Percentiles rank a stretch among this genome's conserved stretches.
phyloP scores from a whole-genome alignment of 2,113 vertebrate genomes.

The Epinephelus cyanopodus region DNA sequence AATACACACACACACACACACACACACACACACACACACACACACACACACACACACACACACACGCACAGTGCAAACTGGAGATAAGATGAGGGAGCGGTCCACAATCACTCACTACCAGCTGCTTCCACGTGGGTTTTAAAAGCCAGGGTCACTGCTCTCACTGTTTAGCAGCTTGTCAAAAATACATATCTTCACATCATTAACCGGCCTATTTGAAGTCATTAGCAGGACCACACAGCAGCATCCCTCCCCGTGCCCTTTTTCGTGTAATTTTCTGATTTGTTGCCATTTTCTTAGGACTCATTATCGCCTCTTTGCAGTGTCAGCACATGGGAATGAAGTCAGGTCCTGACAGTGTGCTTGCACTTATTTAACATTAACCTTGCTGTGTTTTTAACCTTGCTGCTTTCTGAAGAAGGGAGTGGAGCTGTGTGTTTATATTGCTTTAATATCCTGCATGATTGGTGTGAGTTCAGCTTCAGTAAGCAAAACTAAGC shows the following conservation, averaged over 20 bases:
- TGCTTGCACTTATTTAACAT: constrained; percentile 11
- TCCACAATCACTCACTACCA: constrained; percentile 58
- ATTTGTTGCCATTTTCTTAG: constrained; percentile 49
- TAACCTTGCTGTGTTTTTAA: constrained; percentile 12
- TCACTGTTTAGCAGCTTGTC: constrained; percentile 28
- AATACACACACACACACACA: not conserved
- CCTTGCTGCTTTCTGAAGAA: not conserved
- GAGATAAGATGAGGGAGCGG: constrained; percentile 67
- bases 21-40: constrained; percentile 9
- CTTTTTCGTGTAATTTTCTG: constrained; percentile 9
- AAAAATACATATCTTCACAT: constrained; percentile 37
- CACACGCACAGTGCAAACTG: constrained; percentile 12
- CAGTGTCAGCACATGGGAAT: constrained; percentile 38
- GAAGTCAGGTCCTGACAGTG: not conserved
- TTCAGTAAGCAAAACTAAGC: not conserved
- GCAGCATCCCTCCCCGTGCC: not conserved
- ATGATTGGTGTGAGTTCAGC: not conserved
- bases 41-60: constrained; percentile 2
- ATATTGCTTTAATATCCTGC: not conserved
- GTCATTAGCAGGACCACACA: constrained; percentile 50
- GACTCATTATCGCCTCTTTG: constrained; percentile 64
- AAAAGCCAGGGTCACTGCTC: constrained; percentile 19
- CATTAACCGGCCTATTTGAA: constrained; percentile 29
- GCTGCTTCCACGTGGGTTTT: constrained; percentile 39
- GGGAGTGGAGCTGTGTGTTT: not conserved